Base-by-base conservation (phyloP, 2,888 invertebrate genomes). In the Myopa testacea region DNA sequence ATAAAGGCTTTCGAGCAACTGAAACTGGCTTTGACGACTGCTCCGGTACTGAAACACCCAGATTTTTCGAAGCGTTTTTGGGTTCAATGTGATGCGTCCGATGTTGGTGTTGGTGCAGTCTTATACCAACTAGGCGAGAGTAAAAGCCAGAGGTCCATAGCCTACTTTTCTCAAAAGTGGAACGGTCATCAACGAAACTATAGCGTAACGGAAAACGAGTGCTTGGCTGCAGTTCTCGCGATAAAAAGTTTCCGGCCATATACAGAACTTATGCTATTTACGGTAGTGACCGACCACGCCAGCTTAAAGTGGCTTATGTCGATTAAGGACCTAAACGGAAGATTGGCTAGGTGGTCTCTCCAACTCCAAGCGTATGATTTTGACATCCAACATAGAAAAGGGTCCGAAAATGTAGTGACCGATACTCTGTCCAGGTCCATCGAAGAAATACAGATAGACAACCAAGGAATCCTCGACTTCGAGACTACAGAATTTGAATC, bases 11-110 rank as follows among this genome's bases (percentile, higher is more conserved):
- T 81, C 65, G 78, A 78, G 8, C 45, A 65, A 26, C 4, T 80
- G 0, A 81, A 81, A 34, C 16, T 16, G 0, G 62, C 12, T 16
- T 40, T 79, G 26, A 74, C 72, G 3, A 63, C 71, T n/a, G 77
- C 71, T 5, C 73, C 79, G n/a, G 78, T 79, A 4, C 62, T 78
- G 76, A 62, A 34, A 6, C 50, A 77, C 69, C 77, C 81, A 3
- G 73, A 81, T 68, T 81, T 80, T 71, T 26, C 19, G 12, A 73
- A 78, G 67, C 78, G 70, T 6, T 81, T 80, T 60, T 68, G n/a
- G n/a, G 72, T 79, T 45, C 77, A 79, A n/a, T 81, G 80, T 58
- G 81, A 81, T 71, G 80, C 80, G 12, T 74, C 74, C n/a, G 58
- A 70, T 12, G 71, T 68, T 19, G 81, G 78, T 0, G 74, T 81